Evolutionary conservation across 2,888 invertebrate species (phyloP).

Genomic region (Agrochola lota): DNA sequence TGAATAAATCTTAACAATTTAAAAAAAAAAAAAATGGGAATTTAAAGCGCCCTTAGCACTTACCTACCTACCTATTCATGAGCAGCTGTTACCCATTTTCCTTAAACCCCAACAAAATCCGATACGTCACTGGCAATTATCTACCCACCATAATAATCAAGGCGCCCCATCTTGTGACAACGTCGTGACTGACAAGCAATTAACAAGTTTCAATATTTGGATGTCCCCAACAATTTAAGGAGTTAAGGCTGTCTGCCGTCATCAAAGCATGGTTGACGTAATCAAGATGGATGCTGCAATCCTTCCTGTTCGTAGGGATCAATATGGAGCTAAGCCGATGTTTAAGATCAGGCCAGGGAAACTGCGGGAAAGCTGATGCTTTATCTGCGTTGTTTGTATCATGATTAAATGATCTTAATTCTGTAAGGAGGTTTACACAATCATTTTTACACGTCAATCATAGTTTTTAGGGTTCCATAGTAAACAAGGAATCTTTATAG

Average conservation of each 20-base stretch:
- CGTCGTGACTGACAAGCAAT: constrained; percentile 35
- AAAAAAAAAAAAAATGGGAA: too few relatives aligned
- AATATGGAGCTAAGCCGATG: constrained; percentile 36
- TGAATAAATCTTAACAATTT: too few relatives aligned
- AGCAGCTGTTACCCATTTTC: too few relatives aligned
- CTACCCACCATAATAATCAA: neutral
- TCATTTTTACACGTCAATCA: too few relatives aligned
- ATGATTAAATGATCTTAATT: too few relatives aligned
- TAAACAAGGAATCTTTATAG: too few relatives aligned
- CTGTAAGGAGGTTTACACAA: too few relatives aligned
- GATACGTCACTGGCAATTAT: constrained; percentile 2
- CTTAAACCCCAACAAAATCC: neutral
- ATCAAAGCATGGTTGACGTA: constrained; percentile 38
- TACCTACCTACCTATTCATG: neutral
- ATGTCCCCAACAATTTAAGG: constrained; percentile 25
- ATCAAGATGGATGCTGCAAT: constrained; percentile 60
- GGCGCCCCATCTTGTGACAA: constrained; percentile 12
- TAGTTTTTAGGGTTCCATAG: too few relatives aligned
- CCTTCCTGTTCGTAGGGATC: constrained; percentile 50
- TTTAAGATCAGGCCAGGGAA: constrained; percentile 34
- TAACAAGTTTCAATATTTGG: constrained; percentile 51
- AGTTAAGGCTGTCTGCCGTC: constrained; percentile 22
- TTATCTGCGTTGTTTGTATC: neutral
- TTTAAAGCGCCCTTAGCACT: too few relatives aligned
- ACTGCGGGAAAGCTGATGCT: constrained; percentile 1